A percentile compares a stretch with the other conserved stretches of the same genome.
phyloP scores from a whole-genome alignment of 2,113 vertebrate species.

The Turdus rufiventris region DNA sequence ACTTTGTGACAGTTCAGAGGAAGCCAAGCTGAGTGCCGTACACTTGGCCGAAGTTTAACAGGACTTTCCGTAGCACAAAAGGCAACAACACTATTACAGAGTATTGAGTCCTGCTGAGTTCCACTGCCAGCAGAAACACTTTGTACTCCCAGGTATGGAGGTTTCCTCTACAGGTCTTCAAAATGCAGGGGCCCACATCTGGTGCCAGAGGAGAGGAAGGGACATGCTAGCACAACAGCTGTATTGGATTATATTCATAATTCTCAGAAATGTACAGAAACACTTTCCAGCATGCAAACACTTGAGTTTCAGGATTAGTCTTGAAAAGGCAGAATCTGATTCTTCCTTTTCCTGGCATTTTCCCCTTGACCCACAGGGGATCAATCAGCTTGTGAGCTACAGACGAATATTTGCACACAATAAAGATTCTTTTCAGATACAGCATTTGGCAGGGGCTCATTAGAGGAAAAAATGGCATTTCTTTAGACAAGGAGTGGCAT shows the following conservation, averaged over 20 bases:
- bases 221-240: neutral
- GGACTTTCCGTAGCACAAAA: neutral
- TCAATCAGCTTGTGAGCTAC: neutral
- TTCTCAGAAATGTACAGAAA: slow-evolving; percentile 3
- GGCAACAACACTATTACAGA: neutral
- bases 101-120: neutral
- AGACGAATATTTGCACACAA: neutral
- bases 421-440: slow-evolving; percentile 22
- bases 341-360: slow-evolving; percentile 29
- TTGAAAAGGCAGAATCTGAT: neutral
- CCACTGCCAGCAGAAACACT: neutral
- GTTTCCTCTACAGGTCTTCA: neutral
- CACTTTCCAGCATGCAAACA: neutral
- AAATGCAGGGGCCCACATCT: neutral
- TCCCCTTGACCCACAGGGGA: slow-evolving; percentile 13
- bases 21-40: neutral
- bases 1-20: neutral
- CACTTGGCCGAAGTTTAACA: neutral
- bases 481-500: neutral
- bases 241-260: neutral
- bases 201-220: neutral
- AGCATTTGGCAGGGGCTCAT: neutral
- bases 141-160: neutral
- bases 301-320: neutral
- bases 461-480: neutral